A percentile compares a stretch with the other conserved stretches of the same genome.
Evolutionary conservation across 2,797 vertebrate genomes (phyloP).

Genomic region (Capromys pilorides): DNA sequence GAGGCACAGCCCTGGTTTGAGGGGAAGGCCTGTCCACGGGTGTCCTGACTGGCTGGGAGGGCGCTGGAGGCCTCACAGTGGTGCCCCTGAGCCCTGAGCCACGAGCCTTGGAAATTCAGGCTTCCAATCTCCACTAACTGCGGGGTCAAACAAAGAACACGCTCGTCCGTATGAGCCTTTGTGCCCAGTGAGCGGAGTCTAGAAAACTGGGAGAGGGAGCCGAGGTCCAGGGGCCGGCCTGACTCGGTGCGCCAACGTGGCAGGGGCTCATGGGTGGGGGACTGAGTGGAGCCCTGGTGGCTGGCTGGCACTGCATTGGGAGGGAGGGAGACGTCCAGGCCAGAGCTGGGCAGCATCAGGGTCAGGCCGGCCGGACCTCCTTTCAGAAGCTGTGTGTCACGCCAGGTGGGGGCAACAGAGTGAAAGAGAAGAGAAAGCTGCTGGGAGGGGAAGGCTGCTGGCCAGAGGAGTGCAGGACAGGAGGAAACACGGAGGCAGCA

Average conservation of each 20-base stretch:
- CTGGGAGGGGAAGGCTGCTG: background rate
- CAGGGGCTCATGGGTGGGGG: rapidly evolving
- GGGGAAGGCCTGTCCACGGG: background rate
- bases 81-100: too few relatives aligned
- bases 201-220: background rate
- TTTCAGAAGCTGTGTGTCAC: background rate
- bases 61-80: background rate
- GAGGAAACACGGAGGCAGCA: too few relatives aligned
- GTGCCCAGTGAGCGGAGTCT: background rate
- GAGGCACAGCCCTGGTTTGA: background rate
- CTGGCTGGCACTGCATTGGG: too few relatives aligned
- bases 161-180: rapidly evolving
- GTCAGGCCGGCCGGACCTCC: background rate
- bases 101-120: background rate
- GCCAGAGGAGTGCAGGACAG: background rate
- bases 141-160: background rate
- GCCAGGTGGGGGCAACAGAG: too few relatives aligned
- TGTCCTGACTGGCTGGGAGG: background rate
- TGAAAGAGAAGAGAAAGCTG: background rate
- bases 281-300: background rate
- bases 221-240: background rate
- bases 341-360: background rate
- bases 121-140: background rate
- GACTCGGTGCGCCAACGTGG: background rate
- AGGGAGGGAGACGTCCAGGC: background rate